phyloP scores from a whole-genome alignment of 2,797 vertebrate species.

The Pipistrellus pipistrellus region DNA sequence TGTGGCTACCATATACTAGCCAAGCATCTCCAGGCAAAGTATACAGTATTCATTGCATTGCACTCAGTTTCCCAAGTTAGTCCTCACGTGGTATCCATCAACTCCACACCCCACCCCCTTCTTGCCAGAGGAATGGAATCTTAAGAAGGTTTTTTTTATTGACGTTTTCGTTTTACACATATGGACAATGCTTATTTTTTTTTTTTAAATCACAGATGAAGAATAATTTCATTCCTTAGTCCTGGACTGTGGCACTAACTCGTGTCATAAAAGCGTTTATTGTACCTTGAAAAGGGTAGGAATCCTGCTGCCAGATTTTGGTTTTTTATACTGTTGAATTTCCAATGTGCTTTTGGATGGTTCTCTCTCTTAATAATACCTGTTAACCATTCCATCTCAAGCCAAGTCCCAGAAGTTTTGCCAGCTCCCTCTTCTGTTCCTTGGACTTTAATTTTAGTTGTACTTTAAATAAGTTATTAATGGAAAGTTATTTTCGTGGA shows the following conservation, averaged over 20 bases:
- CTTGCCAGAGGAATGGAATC: background rate
- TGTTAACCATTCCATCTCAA: constrained; percentile 19
- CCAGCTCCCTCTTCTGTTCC: background rate
- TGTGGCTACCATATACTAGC: background rate
- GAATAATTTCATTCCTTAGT: background rate
- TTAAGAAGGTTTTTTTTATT: background rate
- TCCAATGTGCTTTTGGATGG: background rate
- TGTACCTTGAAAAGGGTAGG: background rate
- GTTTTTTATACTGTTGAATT: background rate
- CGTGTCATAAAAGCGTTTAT: background rate
- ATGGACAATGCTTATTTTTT: background rate
- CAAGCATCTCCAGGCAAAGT: background rate
- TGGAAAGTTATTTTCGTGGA: constrained; percentile 38
- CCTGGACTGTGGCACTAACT: background rate
- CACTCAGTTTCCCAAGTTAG: background rate
- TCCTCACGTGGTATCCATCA: background rate
- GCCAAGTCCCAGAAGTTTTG: background rate
- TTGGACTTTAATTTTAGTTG: constrained; percentile 51
- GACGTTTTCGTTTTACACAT: background rate
- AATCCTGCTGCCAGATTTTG: background rate
- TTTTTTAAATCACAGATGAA: background rate
- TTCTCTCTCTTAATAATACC: background rate
- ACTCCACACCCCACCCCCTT: background rate
- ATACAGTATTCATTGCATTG: background rate
- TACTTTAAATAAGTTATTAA: constrained; percentile 15